Evolutionary conservation across 1,140 invertebrate species (phyloP), one percentile per base, ranked within the genome.

Genomic region (Oscheius sp.): DNA sequence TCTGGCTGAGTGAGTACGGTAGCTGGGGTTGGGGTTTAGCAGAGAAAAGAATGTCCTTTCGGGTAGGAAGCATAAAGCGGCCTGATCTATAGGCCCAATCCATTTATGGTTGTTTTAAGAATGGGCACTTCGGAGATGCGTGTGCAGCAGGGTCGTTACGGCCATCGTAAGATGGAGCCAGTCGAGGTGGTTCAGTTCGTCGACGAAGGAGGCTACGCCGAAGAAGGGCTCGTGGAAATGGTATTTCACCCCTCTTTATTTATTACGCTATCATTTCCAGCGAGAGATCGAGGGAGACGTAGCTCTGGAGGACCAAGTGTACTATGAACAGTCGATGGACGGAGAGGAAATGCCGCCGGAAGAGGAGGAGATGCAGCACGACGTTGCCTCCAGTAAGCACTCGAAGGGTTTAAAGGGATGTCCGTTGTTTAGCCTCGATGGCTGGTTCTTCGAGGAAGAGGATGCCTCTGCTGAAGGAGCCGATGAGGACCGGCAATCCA

Each of bases 381-480:
- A 20, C 7, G 38, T 42, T n/a, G 38, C 38, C n/a, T n/a, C n/a
- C n/a, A n/a, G n/a, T n/a, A n/a, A n/a, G n/a, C n/a, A n/a, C 10
- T 42, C 10, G 7, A 55, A 13, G 15, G 4, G 15, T 20, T 55
- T 23, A 23, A 4, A 55, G 49, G 49, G 15, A 55, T 20, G 7
- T 13, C 23, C 7, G 15, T 55, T 55, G 23, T 55, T 55, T 55
- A 55, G 23, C 28, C 49, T 20, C 49, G 49, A 26, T 13, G 49
- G 49, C 23, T n/a, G n/a, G n/a, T n/a, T n/a, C n/a, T n/a, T n/a
- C n/a, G n/a, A 7, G 49, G 23, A 55, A 55, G 23, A 15, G 49
- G 4, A 55, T 55, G 49, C 61, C 61, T 13, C 31, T 63, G 18
- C 32, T 63, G 28, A 63, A 63, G 26, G 61, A 63, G 31, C 61